phyloP scores from a whole-genome alignment of 2,113 vertebrate genomes.

The Apeltes quadracus region DNA sequence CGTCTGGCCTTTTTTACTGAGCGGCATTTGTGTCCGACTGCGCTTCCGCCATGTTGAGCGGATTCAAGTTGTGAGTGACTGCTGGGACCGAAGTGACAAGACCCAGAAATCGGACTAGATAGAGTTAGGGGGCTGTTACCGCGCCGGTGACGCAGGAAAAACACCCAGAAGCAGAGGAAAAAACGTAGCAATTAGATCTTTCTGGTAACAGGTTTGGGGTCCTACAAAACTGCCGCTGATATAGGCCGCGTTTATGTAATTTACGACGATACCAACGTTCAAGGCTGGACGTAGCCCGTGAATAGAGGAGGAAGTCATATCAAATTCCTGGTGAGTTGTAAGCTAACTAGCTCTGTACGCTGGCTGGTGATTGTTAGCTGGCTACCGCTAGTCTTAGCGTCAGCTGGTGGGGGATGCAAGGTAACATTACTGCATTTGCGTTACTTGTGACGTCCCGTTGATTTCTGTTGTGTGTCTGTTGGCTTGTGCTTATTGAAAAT shows the following conservation, averaged over 20 bases:
- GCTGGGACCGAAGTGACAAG: constrained; percentile 80
- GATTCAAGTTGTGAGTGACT: constrained; percentile 81
- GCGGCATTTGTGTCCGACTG: constrained; percentile 65
- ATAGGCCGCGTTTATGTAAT: constrained; percentile 77
- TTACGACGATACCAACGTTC: constrained; percentile 68
- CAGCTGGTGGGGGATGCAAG: constrained; percentile 67
- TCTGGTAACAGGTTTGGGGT: constrained; percentile 57
- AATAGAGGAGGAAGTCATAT: constrained; percentile 80
- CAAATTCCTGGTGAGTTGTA: constrained; percentile 84
- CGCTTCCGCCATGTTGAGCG: constrained; percentile 83
- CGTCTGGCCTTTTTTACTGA: constrained; percentile 33
- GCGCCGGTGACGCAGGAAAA: constrained; percentile 92
- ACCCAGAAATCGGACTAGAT: constrained; percentile 74
- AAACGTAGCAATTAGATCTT: constrained; percentile 71
- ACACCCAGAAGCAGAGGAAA: constrained; percentile 83
- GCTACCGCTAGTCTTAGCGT: constrained; percentile 61
- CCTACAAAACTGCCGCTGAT: constrained; percentile 60
- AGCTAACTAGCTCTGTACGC: constrained; percentile 55
- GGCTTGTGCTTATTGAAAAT: neutral
- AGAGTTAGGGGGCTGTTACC: constrained; percentile 77
- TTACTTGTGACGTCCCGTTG: constrained; percentile 1
- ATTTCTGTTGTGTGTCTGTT: neutral
- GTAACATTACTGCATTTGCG: constrained; percentile 51
- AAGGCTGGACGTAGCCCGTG: constrained; percentile 76
- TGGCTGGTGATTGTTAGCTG: constrained; percentile 23